A percentile compares a stretch with the other conserved stretches of the same genome.
These are phyloP conservation scores for Nibea albiflora DNA, from an alignment of 2,113 vertebrate species.

Conservation along the genomic window DNA sequence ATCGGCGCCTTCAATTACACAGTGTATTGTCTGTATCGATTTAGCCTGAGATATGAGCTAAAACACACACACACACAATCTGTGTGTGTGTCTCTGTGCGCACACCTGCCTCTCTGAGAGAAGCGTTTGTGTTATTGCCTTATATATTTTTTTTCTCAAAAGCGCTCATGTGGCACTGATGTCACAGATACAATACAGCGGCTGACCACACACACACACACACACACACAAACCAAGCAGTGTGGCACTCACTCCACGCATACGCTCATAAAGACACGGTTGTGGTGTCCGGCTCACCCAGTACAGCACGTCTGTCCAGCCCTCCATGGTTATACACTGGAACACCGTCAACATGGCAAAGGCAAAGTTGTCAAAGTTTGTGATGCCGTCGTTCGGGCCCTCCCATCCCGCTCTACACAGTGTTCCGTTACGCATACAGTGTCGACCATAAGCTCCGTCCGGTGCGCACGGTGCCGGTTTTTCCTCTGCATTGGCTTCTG, in stretches of 20 bases:
- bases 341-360: conserved; percentile 99
- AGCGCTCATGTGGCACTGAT: conserved; percentile 44
- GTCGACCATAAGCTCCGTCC: conserved; percentile 89
- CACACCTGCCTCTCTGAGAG: conserved; percentile 21
- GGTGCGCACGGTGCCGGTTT: conserved; percentile 94
- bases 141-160: conserved; percentile 28
- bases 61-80: background rate
- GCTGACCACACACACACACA: background rate
- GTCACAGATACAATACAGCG: conserved; percentile 18
- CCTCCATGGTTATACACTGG: conserved; percentile 99
- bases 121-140: conserved; percentile 13
- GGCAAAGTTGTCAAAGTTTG: conserved; percentile 99
- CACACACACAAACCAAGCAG: background rate
- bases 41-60: conserved; percentile 49
- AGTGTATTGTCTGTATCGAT: conserved; percentile 57
- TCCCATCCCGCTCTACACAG: conserved; percentile 92
- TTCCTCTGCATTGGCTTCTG: conserved; percentile 84
- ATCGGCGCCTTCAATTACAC: conserved; percentile 54
- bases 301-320: conserved; percentile 98
- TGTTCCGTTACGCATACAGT: conserved; percentile 89
- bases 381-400: conserved; percentile 97
- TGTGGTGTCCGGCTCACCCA: conserved; percentile 91
- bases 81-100: conserved; percentile 9
- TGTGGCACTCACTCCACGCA: background rate
- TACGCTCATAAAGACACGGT: conserved; percentile 16